Percentiles rank a stretch among this genome's conserved stretches.
phyloP scores from a whole-genome alignment of 1,140 invertebrate species.

The Zophobas morio region DNA sequence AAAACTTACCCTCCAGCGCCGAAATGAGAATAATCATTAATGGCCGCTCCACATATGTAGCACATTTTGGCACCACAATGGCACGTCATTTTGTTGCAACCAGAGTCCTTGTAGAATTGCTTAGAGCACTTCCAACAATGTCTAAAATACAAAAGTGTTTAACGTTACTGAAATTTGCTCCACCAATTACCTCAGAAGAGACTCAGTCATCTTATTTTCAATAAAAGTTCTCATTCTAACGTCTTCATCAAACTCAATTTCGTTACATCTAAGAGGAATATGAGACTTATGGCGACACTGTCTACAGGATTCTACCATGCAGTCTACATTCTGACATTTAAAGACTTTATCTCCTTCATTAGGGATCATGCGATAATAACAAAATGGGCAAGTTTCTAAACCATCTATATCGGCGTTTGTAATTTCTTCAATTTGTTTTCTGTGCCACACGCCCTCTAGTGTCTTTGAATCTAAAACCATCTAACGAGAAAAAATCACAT shows the following conservation, averaged over 20 bases:
- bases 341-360: conserved; percentile 75
- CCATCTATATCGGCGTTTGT: conserved; percentile 74
- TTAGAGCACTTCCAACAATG: conserved; percentile 74
- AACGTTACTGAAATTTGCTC: neutral
- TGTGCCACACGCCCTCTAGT: conserved; percentile 67
- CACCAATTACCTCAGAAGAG: conserved; percentile 70
- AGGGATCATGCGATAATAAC: conserved; percentile 75
- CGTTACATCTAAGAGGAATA: conserved; percentile 75
- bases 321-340: conserved; percentile 76
- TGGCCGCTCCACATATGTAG: conserved; percentile 75
- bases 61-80: conserved; percentile 79
- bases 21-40: conserved; percentile 76
- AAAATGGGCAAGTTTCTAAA: conserved; percentile 77
- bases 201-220: conserved; percentile 78
- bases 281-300: conserved; percentile 69
- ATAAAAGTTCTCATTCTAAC: conserved; percentile 72
- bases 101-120: conserved; percentile 76
- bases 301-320: conserved; percentile 77
- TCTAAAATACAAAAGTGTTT: conserved; percentile 62
- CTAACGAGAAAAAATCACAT: conserved; percentile 31
- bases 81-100: conserved; percentile 83
- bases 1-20: conserved; percentile 64
- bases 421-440: conserved; percentile 68
- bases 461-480: conserved; percentile 63
- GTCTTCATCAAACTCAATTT: conserved; percentile 73